Conservation (phyloP, 2,888 invertebrate genomes). For the Timema cristinae region DNA sequence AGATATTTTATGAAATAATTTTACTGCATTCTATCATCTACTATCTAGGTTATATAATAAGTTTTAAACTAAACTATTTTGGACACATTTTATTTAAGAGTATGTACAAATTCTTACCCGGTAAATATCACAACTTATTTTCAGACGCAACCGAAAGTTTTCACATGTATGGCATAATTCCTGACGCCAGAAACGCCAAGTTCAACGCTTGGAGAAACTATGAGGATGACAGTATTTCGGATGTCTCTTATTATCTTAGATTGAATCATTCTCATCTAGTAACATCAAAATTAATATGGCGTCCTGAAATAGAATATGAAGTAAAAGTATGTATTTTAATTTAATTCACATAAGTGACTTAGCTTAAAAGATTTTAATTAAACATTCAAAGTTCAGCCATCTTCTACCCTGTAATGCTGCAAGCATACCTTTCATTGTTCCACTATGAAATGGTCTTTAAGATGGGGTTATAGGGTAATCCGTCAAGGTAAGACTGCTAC, state of each 20-base stretch:
- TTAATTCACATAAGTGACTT: background rate
- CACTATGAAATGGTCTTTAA: too few species aligned
- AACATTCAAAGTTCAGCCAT: too few species aligned
- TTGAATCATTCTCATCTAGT: slow-evolving; percentile 80
- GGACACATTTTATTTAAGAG: too few species aligned
- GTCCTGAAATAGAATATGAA: slow-evolving; percentile 64
- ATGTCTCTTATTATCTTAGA: slow-evolving; percentile 71
- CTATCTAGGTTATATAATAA: too few species aligned
- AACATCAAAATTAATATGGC: slow-evolving; percentile 75
- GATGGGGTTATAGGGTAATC: too few species aligned
- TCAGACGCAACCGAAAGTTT: slow-evolving; percentile 60
- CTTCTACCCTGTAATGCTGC: too few species aligned
- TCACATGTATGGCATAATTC: slow-evolving; percentile 70
- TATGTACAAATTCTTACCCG: background rate
- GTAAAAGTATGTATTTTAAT: slow-evolving; percentile 7
- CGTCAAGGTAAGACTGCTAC: too few species aligned
- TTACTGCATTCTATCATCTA: too few species aligned
- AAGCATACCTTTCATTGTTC: too few species aligned
- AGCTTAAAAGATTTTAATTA: background rate
- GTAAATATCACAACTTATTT: slow-evolving; percentile 29
- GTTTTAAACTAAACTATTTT: too few species aligned
- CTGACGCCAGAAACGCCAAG: slow-evolving; percentile 69
- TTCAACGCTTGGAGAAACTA: slow-evolving; percentile 79
- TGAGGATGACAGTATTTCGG: slow-evolving; percentile 72
- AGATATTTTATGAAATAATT: too few species aligned